Evolutionary conservation across 2,888 invertebrate genomes (phyloP), one percentile per base, ranked within the genome.

Genomic region (Philopedon plagiatum): DNA sequence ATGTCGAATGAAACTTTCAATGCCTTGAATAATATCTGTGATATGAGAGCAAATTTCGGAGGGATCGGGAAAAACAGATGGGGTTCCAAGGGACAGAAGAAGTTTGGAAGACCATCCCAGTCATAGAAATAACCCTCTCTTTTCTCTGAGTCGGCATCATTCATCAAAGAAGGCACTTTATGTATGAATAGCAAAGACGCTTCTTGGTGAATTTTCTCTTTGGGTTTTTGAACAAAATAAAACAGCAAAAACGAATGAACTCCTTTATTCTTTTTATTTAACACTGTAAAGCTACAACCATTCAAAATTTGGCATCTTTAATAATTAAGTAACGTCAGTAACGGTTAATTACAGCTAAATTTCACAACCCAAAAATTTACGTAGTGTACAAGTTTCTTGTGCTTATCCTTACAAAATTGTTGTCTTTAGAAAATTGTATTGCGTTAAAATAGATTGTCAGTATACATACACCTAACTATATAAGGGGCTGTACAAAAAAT

Each of bases 361-460:
- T 23, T 69, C 69, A 69, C 69, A 69, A 69, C 69, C 61, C 56
- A 56, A 69, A 69, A 44, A 41, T 9, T 63, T 62, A 62, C 62
- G 69, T 69, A 61, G 57, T 46, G 54, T 58, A 37, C 51, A 68
- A 13, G 57, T 57, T 21, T 57, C n/a, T 23, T 15, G 15, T 4
- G 44, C 15, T 41, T 41, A 29, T 32, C n/a, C 15, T 39, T 44
- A 41, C 8, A 21, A 21, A 11, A 21, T 34, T 58, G n/a, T 29
- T 39, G 26, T 26, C 5, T 44, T 61, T 46, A 58, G 37, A 58
- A 57, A 69, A 61, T 29, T 13, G 69, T 69, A 69, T 70, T 70
- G 63, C 70, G 64, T 63, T 39, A 46, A 63, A 64, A 39, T 70
- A 58, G 70, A 70, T 70, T 70, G 70, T 70, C 64, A 49, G 19